These are phyloP conservation scores for Bovichtus variegatus DNA, from an alignment of 2,797 vertebrate species.

Conservation along the genomic window DNA sequence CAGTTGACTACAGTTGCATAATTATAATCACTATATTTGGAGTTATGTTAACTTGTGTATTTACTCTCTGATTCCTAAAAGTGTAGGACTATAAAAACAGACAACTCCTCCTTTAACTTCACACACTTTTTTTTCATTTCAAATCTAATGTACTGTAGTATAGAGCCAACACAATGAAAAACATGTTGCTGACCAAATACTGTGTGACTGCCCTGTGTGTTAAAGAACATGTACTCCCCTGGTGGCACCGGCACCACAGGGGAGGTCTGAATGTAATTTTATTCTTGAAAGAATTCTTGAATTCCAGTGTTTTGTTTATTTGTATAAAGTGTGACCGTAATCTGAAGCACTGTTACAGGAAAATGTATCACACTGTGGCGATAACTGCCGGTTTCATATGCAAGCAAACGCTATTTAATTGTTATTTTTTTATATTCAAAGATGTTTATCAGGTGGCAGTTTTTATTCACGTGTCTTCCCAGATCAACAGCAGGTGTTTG, in stretches of 20 bases:
- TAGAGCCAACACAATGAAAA: neutral
- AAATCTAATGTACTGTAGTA: neutral
- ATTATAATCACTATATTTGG: neutral
- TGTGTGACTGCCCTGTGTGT: neutral
- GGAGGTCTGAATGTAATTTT: slow-evolving; percentile 23
- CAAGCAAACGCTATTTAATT: neutral
- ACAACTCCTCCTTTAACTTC: neutral
- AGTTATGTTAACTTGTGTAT: neutral
- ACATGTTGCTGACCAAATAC: neutral
- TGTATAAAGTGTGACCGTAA: neutral
- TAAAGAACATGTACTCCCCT: neutral
- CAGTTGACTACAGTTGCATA: neutral
- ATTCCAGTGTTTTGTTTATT: neutral
- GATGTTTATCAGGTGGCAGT: neutral
- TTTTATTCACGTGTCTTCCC: neutral
- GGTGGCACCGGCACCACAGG: neutral
- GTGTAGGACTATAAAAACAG: neutral
- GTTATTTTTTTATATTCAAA: neutral
- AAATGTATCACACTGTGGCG: neutral
- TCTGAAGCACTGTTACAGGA: neutral
- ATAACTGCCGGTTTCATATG: neutral
- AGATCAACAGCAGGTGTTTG: neutral
- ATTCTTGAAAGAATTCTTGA: slow-evolving; percentile 14
- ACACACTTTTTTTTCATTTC: neutral
- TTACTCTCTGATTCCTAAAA: neutral